Evolutionary conservation across 1,140 invertebrate species (phyloP).

Genomic region (Drosophila parvula): DNA sequence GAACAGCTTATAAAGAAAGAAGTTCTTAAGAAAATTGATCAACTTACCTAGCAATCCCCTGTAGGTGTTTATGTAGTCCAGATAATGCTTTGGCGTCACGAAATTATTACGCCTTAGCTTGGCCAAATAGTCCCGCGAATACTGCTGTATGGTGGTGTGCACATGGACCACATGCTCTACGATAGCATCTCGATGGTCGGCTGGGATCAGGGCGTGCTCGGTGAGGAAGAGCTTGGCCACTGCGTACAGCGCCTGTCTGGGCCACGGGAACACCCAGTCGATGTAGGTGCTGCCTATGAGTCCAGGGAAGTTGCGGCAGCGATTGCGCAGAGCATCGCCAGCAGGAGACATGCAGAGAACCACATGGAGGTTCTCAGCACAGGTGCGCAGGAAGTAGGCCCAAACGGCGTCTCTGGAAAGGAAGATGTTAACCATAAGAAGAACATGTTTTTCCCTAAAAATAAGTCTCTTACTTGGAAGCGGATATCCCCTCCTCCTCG

Average conservation of each 20-base stretch:
- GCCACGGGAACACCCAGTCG: constrained; percentile 97
- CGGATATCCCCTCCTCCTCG: constrained; percentile 87
- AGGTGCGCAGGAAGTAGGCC: constrained; percentile 92
- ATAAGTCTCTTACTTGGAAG: constrained; percentile 87
- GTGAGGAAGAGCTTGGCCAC: constrained; percentile 92
- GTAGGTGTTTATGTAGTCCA: constrained; percentile 93
- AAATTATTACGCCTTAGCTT: constrained; percentile 91
- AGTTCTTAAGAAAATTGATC: too few relatives aligned
- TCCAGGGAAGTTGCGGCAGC: constrained; percentile 95
- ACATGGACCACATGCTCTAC: constrained; percentile 93
- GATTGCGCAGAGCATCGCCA: constrained; percentile 90
- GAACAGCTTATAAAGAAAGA: neutral
- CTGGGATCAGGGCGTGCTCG: constrained; percentile 87
- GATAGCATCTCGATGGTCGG: constrained; percentile 87
- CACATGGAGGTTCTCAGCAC: constrained; percentile 93
- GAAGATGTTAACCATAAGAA: neutral
- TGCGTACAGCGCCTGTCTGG: constrained; percentile 92
- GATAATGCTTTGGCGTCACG: constrained; percentile 95
- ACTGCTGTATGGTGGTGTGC: constrained; percentile 89
- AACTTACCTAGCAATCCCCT: constrained; percentile 88
- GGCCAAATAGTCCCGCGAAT: constrained; percentile 89
- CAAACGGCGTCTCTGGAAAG: constrained; percentile 89
- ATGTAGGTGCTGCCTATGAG: constrained; percentile 96
- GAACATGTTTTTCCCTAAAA: too few relatives aligned
- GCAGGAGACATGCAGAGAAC: constrained; percentile 95